Conservation (phyloP, 1,140 invertebrate genomes). For the Atta cephalotes region DNA sequence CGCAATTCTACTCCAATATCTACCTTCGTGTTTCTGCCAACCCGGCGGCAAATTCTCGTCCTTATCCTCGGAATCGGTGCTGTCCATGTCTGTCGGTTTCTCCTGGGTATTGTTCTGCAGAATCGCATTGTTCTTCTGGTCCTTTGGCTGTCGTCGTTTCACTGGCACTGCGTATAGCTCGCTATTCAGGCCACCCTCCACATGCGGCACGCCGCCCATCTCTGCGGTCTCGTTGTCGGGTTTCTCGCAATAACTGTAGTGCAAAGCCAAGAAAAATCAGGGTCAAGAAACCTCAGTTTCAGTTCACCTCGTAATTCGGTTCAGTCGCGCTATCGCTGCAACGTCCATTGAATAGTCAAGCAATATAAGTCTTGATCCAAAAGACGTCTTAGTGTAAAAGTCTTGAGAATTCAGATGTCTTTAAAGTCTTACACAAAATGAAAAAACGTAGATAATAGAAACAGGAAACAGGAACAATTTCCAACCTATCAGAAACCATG, state of each 20-base stretch:
- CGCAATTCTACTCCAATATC: slow-evolving; percentile 8
- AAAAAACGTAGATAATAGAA: too few species aligned
- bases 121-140: slow-evolving; percentile 82
- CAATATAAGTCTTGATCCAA: not conserved
- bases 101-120: slow-evolving; percentile 84
- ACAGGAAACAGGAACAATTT: too few species aligned
- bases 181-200: slow-evolving; percentile 90
- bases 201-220: slow-evolving; percentile 88
- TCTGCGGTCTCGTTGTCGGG: slow-evolving; percentile 87
- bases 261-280: slow-evolving; percentile 69
- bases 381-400: not conserved
- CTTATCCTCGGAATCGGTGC: slow-evolving; percentile 85
- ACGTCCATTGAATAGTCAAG: slow-evolving; percentile 3
- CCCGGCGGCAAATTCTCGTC: slow-evolving; percentile 91
- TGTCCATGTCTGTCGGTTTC: slow-evolving; percentile 85
- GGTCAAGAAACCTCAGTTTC: not conserved
- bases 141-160: slow-evolving; percentile 88
- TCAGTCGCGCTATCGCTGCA: not conserved
- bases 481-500: too few species aligned
- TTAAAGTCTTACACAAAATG: not conserved
- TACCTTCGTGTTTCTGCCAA: slow-evolving; percentile 98
- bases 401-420: not conserved
- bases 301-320: not conserved
- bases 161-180: slow-evolving; percentile 92
- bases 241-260: slow-evolving; percentile 88